phyloP scores from a whole-genome alignment of 1,140 invertebrate species.

The Sinonovacula constricta region DNA sequence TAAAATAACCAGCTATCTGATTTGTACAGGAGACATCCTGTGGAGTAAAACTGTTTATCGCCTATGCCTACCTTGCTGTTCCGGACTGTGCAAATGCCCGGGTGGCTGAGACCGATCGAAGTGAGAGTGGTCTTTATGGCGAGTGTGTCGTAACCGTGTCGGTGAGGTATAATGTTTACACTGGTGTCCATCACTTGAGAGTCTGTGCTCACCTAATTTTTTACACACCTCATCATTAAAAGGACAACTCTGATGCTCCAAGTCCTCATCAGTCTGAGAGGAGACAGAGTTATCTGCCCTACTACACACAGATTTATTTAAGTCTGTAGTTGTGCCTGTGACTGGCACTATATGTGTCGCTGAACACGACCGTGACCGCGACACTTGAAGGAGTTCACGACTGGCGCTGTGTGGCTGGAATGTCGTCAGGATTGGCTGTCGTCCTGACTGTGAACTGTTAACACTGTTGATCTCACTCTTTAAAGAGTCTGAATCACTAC shows the following conservation, averaged over 20 bases:
- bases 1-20: too few species aligned
- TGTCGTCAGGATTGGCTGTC: conserved; percentile 63
- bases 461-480: conserved; percentile 69
- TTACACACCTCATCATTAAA: conserved; percentile 8
- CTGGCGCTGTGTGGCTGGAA: conserved; percentile 65
- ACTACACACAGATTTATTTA: conserved; percentile 1
- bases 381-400: conserved; percentile 45
- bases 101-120: conserved; percentile 45
- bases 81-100: neutral
- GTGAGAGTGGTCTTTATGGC: conserved; percentile 43
- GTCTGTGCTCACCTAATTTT: conserved; percentile 37
- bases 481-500: conserved; percentile 72
- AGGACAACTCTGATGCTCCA: conserved; percentile 17
- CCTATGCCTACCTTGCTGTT: neutral
- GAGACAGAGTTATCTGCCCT: conserved; percentile 40
- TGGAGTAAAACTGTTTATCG: too few species aligned
- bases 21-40: too few species aligned
- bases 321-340: conserved; percentile 10
- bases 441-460: conserved; percentile 64
- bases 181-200: neutral
- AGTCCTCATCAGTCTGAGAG: conserved; percentile 19
- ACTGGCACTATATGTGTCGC: conserved; percentile 32
- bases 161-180: conserved; percentile 37
- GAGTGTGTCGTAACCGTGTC: conserved; percentile 11
- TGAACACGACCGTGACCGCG: conserved; percentile 36